A percentile compares a stretch with the other conserved stretches of the same genome.
phyloP scores from a whole-genome alignment of 2,797 vertebrate genomes.

The Craterocephalus amniculus region DNA sequence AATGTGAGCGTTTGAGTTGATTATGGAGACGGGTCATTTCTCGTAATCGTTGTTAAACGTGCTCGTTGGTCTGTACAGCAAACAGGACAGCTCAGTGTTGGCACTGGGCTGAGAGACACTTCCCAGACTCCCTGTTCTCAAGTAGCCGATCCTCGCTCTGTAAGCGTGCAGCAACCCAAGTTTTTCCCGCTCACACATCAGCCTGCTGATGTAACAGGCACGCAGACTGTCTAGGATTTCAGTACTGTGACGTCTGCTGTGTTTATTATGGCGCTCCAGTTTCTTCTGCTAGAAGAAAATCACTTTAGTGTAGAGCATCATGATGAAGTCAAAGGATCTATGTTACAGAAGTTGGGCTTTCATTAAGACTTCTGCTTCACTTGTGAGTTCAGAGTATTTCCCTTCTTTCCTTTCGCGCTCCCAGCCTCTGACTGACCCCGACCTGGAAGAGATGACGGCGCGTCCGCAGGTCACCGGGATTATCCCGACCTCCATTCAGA shows the following conservation, averaged over 20 bases:
- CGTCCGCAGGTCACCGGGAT: constrained; percentile 60
- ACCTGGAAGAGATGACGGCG: constrained; percentile 58
- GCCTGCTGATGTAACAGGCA: constrained; percentile 58
- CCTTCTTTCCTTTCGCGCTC: constrained; percentile 7
- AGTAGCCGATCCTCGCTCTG: constrained; percentile 3
- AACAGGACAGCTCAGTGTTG: constrained; percentile 5
- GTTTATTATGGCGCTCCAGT: constrained; percentile 28
- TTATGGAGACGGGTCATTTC: not conserved
- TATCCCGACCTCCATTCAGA: constrained; percentile 64
- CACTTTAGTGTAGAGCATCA: constrained; percentile 23
- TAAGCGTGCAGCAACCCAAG: not conserved
- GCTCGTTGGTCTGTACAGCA: not conserved
- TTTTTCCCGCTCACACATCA: constrained; percentile 39
- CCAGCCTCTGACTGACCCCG: constrained; percentile 46
- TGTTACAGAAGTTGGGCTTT: not conserved
- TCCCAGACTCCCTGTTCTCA: constrained; percentile 33
- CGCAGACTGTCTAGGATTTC: constrained; percentile 36
- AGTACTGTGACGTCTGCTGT: constrained; percentile 68
- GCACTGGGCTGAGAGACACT: constrained; percentile 39
- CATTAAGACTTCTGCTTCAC: constrained; percentile 5
- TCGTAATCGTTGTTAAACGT: constrained; percentile 1
- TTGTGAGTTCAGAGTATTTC: not conserved
- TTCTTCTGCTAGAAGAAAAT: constrained; percentile 3
- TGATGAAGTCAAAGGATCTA: constrained; percentile 30
- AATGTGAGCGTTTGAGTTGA: not conserved